Evolutionary conservation across 2,888 invertebrate genomes (phyloP), one percentile per base, ranked within the genome.

Genomic region (Cerceris rybyensis): DNA sequence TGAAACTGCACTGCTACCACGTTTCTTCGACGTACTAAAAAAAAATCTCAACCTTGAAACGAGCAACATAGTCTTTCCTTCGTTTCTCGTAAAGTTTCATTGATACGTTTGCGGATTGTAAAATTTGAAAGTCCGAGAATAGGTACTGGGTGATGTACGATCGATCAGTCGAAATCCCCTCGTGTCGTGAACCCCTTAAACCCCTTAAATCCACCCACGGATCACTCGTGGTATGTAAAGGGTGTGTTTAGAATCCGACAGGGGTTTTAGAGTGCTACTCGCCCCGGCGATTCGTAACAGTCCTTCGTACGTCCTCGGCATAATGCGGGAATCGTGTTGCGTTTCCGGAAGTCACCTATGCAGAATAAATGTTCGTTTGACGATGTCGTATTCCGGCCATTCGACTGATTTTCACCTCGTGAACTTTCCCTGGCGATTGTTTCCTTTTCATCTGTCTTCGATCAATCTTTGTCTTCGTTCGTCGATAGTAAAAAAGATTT

Each of bases 291-390:
- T 91, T 90, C 90, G 90, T 90, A 90, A 90, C 89, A 88, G 88
- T 87, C 86, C 83, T 85, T 70, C 80, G 71, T 60, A 78, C 82
- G 83, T 80, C 87, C 84, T 86, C 80, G 80, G 83, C 76, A 88
- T 90, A 91, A 91, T 91, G 91, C 87, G 82, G 87, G 88, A 91
- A 89, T 89, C 91, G 87, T 91, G 91, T 91, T 79, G 71, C 77
- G 77, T 85, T 84, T 77, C 84, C 86, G 84, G 83, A 84, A 85
- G 75, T 78, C 75, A 39, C 46, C 74, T 42, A 28, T 58, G 60
- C 63, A 50, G 68, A 75, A 84, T 75, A 70, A 80, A 84, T 84
- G 79, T 75, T 76, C 67, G 59, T 63, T 60, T 58, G 68, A 78
- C 73, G 54, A 64, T 9, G 16, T 16, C 17, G n/a, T n/a, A 42